Evolutionary conservation across 2,797 vertebrate genomes (phyloP).

Genomic region (Glyptemys insculpta): DNA sequence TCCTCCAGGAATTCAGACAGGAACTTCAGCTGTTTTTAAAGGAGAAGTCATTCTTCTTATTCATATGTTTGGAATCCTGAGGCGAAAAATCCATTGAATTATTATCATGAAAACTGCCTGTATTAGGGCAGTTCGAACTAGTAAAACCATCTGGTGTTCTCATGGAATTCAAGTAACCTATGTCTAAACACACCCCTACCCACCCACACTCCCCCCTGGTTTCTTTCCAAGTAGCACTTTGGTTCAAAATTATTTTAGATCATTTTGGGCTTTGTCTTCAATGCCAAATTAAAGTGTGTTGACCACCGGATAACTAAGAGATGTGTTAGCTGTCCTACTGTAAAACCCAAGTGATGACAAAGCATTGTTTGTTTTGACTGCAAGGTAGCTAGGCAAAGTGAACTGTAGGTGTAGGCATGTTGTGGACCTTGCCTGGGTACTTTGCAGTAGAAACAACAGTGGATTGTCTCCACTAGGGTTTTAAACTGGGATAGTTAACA

Average conservation of each 20-base stretch:
- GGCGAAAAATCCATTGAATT: neutral
- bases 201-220: neutral
- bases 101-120: slow-evolving; percentile 7
- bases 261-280: neutral
- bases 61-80: slow-evolving; percentile 24
- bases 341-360: neutral
- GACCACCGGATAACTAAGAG: neutral
- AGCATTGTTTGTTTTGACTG: neutral
- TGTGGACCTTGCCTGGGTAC: neutral
- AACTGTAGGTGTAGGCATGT: neutral
- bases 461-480: neutral
- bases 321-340: neutral
- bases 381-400: neutral
- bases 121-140: neutral
- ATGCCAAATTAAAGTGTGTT: neutral
- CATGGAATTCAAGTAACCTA: slow-evolving; percentile 24
- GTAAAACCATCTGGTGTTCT: neutral
- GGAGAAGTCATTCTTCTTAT: slow-evolving; percentile 13
- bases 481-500: neutral
- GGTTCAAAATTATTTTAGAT: neutral
- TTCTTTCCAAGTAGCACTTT: neutral
- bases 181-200: neutral
- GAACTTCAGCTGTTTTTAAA: slow-evolving; percentile 20
- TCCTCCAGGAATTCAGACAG: slow-evolving; percentile 50
- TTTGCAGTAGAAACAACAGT: neutral